Percentiles rank a stretch among this genome's conserved stretches.
These are phyloP conservation scores for Euzetes globulus DNA, from an alignment of 2,888 invertebrate species.

Conservation along the genomic window DNA sequence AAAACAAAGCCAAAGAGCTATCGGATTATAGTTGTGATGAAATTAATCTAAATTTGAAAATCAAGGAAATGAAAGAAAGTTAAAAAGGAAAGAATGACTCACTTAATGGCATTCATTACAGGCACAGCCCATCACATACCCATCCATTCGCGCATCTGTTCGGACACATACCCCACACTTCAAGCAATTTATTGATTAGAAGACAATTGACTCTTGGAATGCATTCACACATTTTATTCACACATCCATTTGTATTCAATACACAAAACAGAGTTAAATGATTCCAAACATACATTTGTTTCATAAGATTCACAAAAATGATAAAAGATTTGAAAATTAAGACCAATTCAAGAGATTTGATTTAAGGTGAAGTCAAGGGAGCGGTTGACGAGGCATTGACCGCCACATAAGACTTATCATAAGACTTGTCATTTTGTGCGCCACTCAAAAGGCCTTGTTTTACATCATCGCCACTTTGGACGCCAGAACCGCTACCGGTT, in stretches of 20 bases:
- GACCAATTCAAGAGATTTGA: not conserved
- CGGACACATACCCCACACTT: too few species aligned
- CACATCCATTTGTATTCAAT: not conserved
- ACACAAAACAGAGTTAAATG: not conserved
- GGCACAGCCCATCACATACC: too few species aligned
- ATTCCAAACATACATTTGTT: constrained; percentile 5
- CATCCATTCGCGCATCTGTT: too few species aligned
- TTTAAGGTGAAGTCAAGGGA: constrained; percentile 9
- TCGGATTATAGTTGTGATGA: too few species aligned
- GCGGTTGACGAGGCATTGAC: not conserved
- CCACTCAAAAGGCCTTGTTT: not conserved
- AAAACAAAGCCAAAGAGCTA: too few species aligned
- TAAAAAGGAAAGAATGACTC: too few species aligned
- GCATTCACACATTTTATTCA: not conserved
- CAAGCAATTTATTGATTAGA: not conserved
- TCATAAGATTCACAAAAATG: not conserved
- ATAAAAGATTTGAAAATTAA: not conserved
- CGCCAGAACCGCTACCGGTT: constrained; percentile 9
- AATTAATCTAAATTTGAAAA: too few species aligned
- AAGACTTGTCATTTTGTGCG: not conserved
- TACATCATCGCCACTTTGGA: not conserved
- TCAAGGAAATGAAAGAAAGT: too few species aligned
- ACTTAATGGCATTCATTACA: too few species aligned
- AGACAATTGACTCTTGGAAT: not conserved
- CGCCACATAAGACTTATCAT: not conserved